Percentiles rank a stretch among this genome's conserved stretches.
These are phyloP conservation scores for Diarsia rubi DNA, from an alignment of 2,888 invertebrate genomes.

Conservation along the genomic window DNA sequence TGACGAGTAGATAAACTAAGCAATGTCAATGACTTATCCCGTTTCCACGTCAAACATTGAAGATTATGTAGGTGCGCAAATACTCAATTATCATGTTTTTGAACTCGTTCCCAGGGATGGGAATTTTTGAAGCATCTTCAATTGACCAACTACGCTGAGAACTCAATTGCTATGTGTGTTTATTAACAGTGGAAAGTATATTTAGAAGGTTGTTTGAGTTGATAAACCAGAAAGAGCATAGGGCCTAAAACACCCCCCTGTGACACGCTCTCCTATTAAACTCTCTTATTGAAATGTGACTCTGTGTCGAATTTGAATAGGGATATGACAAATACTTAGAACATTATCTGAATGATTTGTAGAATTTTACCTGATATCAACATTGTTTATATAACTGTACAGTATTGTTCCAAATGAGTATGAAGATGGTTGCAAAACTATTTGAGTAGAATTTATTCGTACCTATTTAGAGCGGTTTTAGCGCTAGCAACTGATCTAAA, in stretches of 20 bases:
- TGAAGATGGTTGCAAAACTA: not conserved
- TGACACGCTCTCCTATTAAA: not conserved
- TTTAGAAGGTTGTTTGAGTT: not conserved
- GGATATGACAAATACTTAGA: not conserved
- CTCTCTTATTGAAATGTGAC: not conserved
- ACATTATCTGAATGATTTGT: slow-evolving; percentile 6
- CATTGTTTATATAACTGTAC: not conserved
- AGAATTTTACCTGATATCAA: not conserved
- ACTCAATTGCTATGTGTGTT: not conserved
- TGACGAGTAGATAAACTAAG: slow-evolving; percentile 38
- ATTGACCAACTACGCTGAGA: not conserved
- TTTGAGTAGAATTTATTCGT: no score
- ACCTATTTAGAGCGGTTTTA: not conserved
- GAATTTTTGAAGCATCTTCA: not conserved
- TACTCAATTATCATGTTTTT: not conserved
- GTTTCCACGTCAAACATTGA: slow-evolving; percentile 10
- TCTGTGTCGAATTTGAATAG: not conserved
- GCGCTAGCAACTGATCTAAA: not conserved
- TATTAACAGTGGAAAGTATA: not conserved
- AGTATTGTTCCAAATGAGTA: not conserved
- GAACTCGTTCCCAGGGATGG: not conserved
- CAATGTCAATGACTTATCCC: slow-evolving; percentile 34
- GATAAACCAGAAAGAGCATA: no score
- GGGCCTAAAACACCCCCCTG: not conserved
- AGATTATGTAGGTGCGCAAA: not conserved